These are phyloP conservation scores for Pardalotus punctatus DNA, from an alignment of 2,113 vertebrate genomes.

Conservation along the genomic window DNA sequence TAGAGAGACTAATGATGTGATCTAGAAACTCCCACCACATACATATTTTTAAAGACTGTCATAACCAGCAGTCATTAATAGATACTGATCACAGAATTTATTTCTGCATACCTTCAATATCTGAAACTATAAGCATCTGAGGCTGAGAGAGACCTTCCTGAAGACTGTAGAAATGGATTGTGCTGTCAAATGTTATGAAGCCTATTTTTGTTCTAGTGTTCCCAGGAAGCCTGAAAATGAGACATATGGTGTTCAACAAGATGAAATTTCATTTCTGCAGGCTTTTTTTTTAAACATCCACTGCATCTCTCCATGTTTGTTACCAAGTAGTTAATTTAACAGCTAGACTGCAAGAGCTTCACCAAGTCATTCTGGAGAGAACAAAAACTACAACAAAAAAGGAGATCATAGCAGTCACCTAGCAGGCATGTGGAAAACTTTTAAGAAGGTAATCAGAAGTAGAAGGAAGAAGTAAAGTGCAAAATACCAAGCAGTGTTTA, in stretches of 20 bases:
- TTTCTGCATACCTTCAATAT: constrained; percentile 89
- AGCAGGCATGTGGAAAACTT: not conserved
- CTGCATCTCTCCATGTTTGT: not conserved
- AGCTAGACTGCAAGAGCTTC: not conserved
- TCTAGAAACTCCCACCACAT: not conserved
- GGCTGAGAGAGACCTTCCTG: constrained; percentile 97
- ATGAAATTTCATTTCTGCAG: constrained; percentile 11
- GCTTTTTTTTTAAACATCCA: not conserved
- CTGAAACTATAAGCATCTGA: constrained; percentile 97
- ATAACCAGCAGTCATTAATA: constrained; percentile 4
- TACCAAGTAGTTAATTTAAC: not conserved
- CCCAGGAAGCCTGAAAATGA: constrained; percentile 87
- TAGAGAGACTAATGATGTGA: not conserved
- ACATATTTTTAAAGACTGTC: not conserved
- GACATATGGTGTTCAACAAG: constrained; percentile 56
- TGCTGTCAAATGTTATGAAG: constrained; percentile 97
- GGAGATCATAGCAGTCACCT: not conserved
- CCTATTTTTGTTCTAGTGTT: constrained; percentile 96
- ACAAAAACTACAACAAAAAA: not conserved
- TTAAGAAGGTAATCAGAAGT: not conserved
- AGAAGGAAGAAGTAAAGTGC: not conserved
- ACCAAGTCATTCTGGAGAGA: not conserved
- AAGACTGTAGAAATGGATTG: constrained; percentile 97
- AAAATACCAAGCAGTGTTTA: not conserved
- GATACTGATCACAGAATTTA: not conserved